Base-by-base conservation (phyloP, 2,113 vertebrate species). In the Semnornis frantzii region DNA sequence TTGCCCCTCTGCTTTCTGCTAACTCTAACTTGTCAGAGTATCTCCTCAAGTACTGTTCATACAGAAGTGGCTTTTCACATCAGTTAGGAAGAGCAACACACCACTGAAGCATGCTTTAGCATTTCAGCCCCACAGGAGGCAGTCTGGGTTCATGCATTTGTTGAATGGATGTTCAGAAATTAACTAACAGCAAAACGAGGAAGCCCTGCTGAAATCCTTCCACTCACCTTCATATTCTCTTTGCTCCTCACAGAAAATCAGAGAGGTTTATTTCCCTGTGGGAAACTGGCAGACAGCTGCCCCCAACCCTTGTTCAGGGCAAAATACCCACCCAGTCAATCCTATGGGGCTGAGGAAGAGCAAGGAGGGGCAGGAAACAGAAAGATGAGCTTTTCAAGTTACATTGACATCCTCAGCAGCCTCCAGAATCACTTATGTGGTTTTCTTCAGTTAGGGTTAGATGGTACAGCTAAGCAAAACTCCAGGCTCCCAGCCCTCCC, bases 51-150 rank as follows among this genome's bases (percentile, higher is more conserved):
- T 52, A 70, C 48, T 48, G 75, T 11, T 60, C 42, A 30, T 2
- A 54, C 8, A 83, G 25, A 62, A 48, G 12, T 12, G 62, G 48
- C 44, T 48, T 86, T 85, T 37, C 42, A 8, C 44, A 52, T 16
- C 58, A 68, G 8, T 12, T 31, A 52, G 4, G 42, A 85, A 83
- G 17, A 92, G 59, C 28, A 48, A 2, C 2, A 0, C 2, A 70
- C 4, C 44, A 34, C 1, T 17, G 85, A 80, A 11, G 24, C 17
- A 15, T 94, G 94, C 31, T 33, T 39, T 84, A 70, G 76, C 82
- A 0, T 69, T 66, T 63, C 82, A 90, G 90, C n/a, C 77, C 94
- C 73, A 85, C 44, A 94, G 82, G 92, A 97, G 93, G 94, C 95
- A 95, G 87, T 64, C 91, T 91, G 42, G 83, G 90, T 72, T 91